Evolutionary conservation across 1,140 invertebrate species (phyloP).

Genomic region (Augochlora pura): DNA sequence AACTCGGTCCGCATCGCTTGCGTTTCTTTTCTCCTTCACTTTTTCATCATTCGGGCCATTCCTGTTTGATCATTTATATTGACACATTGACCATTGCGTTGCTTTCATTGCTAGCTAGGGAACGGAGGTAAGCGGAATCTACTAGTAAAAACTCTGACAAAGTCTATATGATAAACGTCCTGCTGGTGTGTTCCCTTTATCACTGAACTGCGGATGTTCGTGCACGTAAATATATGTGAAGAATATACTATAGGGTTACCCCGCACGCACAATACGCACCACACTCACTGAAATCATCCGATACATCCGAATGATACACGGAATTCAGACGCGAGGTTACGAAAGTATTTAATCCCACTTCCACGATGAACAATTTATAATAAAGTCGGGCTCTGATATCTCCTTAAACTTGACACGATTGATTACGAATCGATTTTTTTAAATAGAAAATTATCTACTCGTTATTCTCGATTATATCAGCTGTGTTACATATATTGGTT

Average conservation of each 20-base stretch:
- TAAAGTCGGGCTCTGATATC: too few relatives aligned
- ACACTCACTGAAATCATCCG: neutral
- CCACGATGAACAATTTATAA: too few relatives aligned
- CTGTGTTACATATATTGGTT: too few relatives aligned
- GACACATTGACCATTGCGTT: conserved; percentile 76
- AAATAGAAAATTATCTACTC: too few relatives aligned
- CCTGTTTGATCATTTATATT: conserved; percentile 63
- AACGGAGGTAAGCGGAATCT: conserved; percentile 75
- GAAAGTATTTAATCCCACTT: too few relatives aligned
- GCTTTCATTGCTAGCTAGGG: conserved; percentile 79
- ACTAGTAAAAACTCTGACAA: conserved; percentile 61
- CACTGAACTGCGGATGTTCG: conserved; percentile 28
- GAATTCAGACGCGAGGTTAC: neutral
- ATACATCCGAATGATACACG: neutral
- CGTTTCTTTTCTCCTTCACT: conserved; percentile 25
- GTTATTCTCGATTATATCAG: too few relatives aligned
- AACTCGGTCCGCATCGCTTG: conserved; percentile 4
- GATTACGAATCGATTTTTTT: too few relatives aligned
- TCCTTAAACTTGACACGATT: too few relatives aligned
- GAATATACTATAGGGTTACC: neutral
- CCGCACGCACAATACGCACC: neutral
- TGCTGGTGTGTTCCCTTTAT: conserved; percentile 69
- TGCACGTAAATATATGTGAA: conserved; percentile 1
- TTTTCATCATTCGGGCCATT: conserved; percentile 41
- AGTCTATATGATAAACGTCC: conserved; percentile 62